These are phyloP conservation scores for Pangasius mekongensis DNA, from an alignment of 2,797 vertebrate species.

Conservation along the genomic window DNA sequence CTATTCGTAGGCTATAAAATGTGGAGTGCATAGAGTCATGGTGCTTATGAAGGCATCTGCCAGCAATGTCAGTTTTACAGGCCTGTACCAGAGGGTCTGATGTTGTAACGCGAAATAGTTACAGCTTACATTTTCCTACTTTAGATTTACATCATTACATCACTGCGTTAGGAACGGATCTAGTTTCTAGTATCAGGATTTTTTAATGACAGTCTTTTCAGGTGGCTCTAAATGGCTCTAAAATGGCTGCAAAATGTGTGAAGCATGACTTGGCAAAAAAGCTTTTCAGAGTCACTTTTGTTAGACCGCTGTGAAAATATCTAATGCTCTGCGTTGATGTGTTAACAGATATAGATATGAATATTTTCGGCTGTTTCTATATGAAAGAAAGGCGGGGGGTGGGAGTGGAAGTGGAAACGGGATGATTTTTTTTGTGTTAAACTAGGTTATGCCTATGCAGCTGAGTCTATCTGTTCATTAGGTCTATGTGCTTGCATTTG, in stretches of 20 bases:
- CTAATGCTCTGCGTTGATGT: background rate
- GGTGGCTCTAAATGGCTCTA: background rate
- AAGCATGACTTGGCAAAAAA: constrained; percentile 9
- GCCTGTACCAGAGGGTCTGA: background rate
- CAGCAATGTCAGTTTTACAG: background rate
- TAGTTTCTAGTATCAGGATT: background rate
- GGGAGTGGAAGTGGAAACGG: background rate
- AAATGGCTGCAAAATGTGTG: constrained; percentile 7
- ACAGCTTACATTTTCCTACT: background rate
- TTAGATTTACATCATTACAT: background rate
- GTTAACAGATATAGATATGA: background rate
- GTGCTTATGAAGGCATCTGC: background rate
- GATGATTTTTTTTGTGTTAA: background rate
- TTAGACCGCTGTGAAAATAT: background rate
- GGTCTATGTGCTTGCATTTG: background rate
- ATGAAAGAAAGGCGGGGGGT: background rate
- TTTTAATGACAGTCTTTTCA: background rate
- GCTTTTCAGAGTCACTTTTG: background rate
- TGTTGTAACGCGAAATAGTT: background rate
- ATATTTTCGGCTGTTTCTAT: background rate
- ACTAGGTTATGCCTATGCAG: background rate
- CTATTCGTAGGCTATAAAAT: background rate
- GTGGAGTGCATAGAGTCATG: background rate
- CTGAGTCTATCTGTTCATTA: background rate
- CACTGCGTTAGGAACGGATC: background rate